Evolutionary conservation across 2,888 invertebrate genomes (phyloP).

Genomic region (Buathra laborator): DNA sequence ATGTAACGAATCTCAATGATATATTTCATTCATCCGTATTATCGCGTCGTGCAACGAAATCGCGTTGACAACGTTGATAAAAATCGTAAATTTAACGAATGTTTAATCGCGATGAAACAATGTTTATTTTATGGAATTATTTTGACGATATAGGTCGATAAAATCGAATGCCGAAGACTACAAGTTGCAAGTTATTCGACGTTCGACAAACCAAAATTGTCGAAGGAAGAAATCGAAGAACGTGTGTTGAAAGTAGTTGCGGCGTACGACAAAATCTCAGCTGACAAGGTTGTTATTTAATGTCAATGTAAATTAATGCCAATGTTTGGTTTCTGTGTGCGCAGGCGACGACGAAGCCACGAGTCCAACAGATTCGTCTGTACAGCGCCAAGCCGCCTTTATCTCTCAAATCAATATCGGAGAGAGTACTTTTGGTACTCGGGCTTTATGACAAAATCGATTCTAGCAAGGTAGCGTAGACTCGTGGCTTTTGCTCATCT

Average conservation of each 20-base stretch:
- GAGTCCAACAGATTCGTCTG: constrained; percentile 87
- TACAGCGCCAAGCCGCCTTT: constrained; percentile 92
- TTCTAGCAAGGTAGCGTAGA: constrained; percentile 93
- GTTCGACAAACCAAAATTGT: constrained; percentile 86
- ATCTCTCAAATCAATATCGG: constrained; percentile 92
- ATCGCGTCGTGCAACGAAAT: neutral
- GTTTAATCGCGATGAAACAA: neutral
- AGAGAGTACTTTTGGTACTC: constrained; percentile 97
- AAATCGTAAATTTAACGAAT: neutral
- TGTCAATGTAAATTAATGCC: constrained; percentile 77
- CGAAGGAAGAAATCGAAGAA: constrained; percentile 90
- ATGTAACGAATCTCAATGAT: constrained; percentile 26
- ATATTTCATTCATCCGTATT: neutral
- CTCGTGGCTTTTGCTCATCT: constrained; percentile 77
- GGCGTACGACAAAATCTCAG: constrained; percentile 95
- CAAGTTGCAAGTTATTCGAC: constrained; percentile 80
- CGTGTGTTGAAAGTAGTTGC: constrained; percentile 95
- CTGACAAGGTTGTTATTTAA: constrained; percentile 90
- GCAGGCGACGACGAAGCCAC: constrained; percentile 89
- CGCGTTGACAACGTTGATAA: neutral
- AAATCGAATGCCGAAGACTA: constrained; percentile 30
- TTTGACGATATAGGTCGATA: constrained; percentile 3
- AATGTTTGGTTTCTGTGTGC: constrained; percentile 83
- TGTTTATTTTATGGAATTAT: neutral
- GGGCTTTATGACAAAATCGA: constrained; percentile 99